phyloP scores from a whole-genome alignment of 2,797 vertebrate species.

The Sebastes iracundus region DNA sequence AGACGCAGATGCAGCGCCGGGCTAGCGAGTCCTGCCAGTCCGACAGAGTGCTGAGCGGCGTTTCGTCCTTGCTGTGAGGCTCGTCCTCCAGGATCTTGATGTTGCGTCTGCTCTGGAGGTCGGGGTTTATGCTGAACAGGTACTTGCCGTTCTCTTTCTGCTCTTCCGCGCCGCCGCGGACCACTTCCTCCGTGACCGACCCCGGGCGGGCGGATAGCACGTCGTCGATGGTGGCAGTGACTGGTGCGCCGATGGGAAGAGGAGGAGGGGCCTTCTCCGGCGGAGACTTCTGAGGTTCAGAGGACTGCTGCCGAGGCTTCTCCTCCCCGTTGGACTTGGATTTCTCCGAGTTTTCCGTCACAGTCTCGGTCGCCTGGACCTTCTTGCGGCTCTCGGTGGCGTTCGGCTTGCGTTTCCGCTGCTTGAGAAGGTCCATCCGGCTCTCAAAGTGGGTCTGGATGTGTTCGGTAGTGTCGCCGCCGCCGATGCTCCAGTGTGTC shows the following conservation, averaged over 20 bases:
- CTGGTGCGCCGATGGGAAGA: constrained; percentile 60
- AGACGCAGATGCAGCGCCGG: constrained; percentile 94
- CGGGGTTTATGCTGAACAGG: constrained; percentile 88
- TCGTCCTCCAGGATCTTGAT: constrained; percentile 96
- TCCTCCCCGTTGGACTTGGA: constrained; percentile 50
- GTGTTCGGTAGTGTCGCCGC: constrained; percentile 97
- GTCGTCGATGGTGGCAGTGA: constrained; percentile 92
- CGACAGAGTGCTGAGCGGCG: constrained; percentile 92
- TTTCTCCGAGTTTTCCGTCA: constrained; percentile 49
- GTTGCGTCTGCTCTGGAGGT: constrained; percentile 87
- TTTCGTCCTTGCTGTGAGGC: constrained; percentile 97
- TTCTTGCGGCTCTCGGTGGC: constrained; percentile 69
- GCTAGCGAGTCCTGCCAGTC: constrained; percentile 98
- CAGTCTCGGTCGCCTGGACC: constrained; percentile 15
- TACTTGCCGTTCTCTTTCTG: constrained; percentile 88
- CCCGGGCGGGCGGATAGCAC: constrained; percentile 88
- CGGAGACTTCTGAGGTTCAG: constrained; percentile 51
- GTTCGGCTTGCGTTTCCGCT: constrained; percentile 79
- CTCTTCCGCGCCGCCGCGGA: constrained; percentile 81
- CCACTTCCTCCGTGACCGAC: constrained; percentile 89
- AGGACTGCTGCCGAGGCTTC: constrained; percentile 44
- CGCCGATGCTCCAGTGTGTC: constrained; percentile 97
- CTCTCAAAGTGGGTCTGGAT: constrained; percentile 99
- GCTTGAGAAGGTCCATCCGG: constrained; percentile 83
- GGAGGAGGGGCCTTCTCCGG: constrained; percentile 33